These are phyloP conservation scores for Caenorhabditis wallacei DNA, from an alignment of 2,888 invertebrate species.

Conservation along the genomic window DNA sequence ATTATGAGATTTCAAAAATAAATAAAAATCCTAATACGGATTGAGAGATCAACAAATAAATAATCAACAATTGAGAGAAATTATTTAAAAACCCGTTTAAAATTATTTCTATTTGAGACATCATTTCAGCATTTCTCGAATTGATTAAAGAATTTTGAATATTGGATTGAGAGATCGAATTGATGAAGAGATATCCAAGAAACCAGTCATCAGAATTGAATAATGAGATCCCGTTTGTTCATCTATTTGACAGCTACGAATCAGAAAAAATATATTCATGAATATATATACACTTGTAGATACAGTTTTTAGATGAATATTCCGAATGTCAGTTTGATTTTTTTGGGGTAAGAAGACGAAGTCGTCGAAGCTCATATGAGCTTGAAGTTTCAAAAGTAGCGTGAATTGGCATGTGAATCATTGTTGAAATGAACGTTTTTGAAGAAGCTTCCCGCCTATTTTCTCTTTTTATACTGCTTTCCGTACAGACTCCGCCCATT, in stretches of 20 bases:
- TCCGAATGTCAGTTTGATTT: conserved; percentile 22
- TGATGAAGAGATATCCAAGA: conserved; percentile 11
- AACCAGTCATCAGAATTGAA: conserved; percentile 36
- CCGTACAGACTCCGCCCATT: conserved; percentile 29
- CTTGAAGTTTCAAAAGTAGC: conserved; percentile 35
- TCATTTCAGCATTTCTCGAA: conserved; percentile 20
- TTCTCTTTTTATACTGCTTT: conserved; percentile 51
- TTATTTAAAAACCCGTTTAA: conserved; percentile 11
- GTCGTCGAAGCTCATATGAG: conserved; percentile 51
- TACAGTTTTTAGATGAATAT: not conserved
- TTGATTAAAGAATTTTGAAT: conserved; percentile 7
- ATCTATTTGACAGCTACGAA: conserved; percentile 46
- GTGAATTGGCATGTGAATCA: conserved; percentile 62
- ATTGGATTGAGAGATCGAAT: conserved; percentile 12
- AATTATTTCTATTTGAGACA: conserved; percentile 11
- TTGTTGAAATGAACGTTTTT: conserved; percentile 39
- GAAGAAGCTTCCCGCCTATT: conserved; percentile 44
- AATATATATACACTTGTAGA: conserved; percentile 39
- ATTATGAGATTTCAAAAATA: conserved; percentile 40
- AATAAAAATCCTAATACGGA: not conserved
- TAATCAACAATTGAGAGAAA: conserved; percentile 30
- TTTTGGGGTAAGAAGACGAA: conserved; percentile 37
- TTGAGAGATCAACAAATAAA: conserved; percentile 32
- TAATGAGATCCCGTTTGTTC: conserved; percentile 39
- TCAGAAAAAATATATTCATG: conserved; percentile 31